phyloP scores from a whole-genome alignment of 2,113 vertebrate species.

The Leptosomus discolor region DNA sequence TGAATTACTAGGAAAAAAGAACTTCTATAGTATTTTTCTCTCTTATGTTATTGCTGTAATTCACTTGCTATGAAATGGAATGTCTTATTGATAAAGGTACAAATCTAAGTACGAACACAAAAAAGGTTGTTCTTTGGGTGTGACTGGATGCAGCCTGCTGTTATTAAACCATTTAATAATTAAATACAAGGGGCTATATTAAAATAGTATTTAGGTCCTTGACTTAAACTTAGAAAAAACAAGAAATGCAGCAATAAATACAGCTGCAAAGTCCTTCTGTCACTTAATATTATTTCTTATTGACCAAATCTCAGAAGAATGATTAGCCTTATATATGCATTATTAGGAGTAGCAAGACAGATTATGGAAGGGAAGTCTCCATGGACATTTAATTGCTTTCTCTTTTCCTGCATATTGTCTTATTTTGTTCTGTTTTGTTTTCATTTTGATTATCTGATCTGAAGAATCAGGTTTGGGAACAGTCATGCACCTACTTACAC shows the following conservation, averaged over 20 bases:
- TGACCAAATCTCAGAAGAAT: not conserved
- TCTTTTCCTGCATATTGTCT: not conserved
- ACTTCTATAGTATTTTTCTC: not conserved
- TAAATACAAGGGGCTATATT: conserved; percentile 39
- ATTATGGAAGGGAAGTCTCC: not conserved
- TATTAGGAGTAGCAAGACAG: not conserved
- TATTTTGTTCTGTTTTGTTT: not conserved
- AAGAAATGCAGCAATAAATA: not conserved
- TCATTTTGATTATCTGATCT: not conserved
- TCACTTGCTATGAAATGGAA: conserved; percentile 10
- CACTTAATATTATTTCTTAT: not conserved
- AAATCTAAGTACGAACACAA: not conserved
- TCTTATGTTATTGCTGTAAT: not conserved
- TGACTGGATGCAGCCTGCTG: not conserved
- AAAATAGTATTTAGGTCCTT: conserved; percentile 7
- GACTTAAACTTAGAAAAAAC: not conserved
- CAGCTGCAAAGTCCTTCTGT: not conserved
- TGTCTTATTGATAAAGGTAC: not conserved
- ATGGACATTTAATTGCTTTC: not conserved
- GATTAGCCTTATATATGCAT: not conserved
- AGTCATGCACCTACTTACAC: not conserved
- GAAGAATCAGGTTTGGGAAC: not conserved
- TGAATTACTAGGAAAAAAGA: not conserved
- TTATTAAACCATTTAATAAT: conserved; percentile 71
- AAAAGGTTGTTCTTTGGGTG: conserved; percentile 15